Base-by-base conservation (phyloP, 1,140 invertebrate species). In the Trichomalopsis sarcophagae region DNA sequence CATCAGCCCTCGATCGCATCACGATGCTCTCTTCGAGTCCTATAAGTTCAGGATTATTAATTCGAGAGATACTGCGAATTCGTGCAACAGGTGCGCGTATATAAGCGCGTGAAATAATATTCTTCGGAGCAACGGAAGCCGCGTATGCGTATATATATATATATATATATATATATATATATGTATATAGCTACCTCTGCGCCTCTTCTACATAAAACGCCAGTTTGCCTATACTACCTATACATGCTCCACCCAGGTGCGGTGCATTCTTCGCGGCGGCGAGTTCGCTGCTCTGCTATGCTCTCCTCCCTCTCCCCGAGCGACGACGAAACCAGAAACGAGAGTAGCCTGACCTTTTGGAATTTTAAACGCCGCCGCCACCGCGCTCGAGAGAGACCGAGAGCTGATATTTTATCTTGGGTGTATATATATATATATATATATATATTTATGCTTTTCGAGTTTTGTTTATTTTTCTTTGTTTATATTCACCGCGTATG, bases 171-270 rank as follows among this genome's bases (percentile, higher is more conserved):
- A n/a, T n/a, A n/a, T n/a, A n/a, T n/a, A n/a, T n/a, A n/a, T n/a
- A n/a, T n/a, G 27, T 27, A 27, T 27, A 27, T 27, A 27, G 27
- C 27, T 27, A 62, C 50, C 50, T 82, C 50, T 82, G 69, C 66
- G 10, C 78, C 36, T 33, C 44, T 44, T 44, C 23, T 17, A 36
- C 33, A 36, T 36, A 36, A 4, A 36, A 23, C 55, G 55, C 21
- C 55, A 62, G 55, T 62, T 62, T 62, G 55, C 55, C 55, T 62
- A 62, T 44, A 44, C 55, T 62, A 50, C 17, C 55, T n/a, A 36
- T n/a, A n/a, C n/a, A n/a, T 73, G 62, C 83, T 84, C 83, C 83
- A 84, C 83, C 83, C 79, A 75, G 74, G 83, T 75, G 74, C 74
- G 17, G 62, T 84, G 75, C 76, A 73, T 80, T 74, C 69, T 80